phyloP scores from a whole-genome alignment of 2,113 vertebrate genomes.

The Alectura lathami region DNA sequence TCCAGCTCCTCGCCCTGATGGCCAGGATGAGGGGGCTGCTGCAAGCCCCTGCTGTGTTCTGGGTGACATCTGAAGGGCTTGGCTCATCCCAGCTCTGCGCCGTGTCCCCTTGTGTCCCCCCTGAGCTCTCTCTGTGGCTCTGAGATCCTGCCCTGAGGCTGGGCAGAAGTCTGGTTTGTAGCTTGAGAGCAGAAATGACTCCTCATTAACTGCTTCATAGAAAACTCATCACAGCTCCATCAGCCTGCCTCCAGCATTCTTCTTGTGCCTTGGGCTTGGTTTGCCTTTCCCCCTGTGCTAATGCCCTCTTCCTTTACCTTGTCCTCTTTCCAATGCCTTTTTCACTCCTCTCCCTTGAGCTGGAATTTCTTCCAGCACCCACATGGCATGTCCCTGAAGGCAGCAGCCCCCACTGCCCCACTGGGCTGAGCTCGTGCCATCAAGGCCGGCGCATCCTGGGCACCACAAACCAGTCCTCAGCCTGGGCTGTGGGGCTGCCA shows the following conservation, averaged over 20 bases:
- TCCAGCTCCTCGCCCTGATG: not conserved
- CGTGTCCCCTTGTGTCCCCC: fast-evolving
- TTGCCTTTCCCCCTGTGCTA: not conserved
- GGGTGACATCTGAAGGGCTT: not conserved
- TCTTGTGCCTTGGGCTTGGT: not conserved
- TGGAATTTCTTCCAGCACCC: not conserved
- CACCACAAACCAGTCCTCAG: not conserved
- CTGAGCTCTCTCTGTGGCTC: not conserved
- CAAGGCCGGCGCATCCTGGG: not conserved
- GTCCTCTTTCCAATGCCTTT: not conserved
- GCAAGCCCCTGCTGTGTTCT: fast-evolving
- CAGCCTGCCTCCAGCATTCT: not conserved
- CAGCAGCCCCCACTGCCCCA: not conserved
- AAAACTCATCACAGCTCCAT: not conserved
- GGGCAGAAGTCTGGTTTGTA: not conserved
- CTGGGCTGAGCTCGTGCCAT: no score
- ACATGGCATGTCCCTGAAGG: not conserved
- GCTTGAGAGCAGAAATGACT: not conserved
- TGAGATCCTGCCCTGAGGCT: not conserved
- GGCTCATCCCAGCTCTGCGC: fast-evolving
- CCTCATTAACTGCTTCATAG: not conserved
- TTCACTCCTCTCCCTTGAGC: not conserved
- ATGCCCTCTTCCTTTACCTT: not conserved
- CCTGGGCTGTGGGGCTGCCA: not conserved
- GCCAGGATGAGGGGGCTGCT: not conserved